A percentile compares a stretch with the other conserved stretches of the same genome.
phyloP scores from a whole-genome alignment of 53 echinoderm and acorn worm species.

The Pentamera pediparva region DNA sequence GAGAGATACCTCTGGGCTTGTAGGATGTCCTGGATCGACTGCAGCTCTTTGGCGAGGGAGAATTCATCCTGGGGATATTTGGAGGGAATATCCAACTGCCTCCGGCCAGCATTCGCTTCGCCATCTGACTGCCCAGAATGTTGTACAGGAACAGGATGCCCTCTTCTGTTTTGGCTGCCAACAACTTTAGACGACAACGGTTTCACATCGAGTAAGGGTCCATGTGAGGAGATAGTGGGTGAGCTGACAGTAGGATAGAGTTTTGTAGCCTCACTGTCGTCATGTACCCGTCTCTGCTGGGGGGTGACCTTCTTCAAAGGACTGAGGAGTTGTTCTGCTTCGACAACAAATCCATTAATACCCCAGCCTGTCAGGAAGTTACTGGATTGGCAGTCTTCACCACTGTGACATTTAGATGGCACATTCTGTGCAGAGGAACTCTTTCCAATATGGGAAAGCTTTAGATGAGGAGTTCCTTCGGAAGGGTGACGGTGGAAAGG shows the following conservation, averaged over 20 bases:
- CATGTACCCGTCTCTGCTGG: slow-evolving; percentile 62
- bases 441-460: slow-evolving; percentile 23
- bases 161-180: too few species aligned
- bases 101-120: too few species aligned
- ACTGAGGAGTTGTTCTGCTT: slow-evolving; percentile 22
- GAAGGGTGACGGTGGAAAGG: neutral
- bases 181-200: too few species aligned
- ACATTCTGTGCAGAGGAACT: neutral
- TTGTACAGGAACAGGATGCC: too few species aligned
- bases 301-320: slow-evolving; percentile 81
- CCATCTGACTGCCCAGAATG: slow-evolving; percentile 12
- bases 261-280: slow-evolving; percentile 58
- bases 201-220: slow-evolving; percentile 15
- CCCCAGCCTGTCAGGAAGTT: neutral
- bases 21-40: slow-evolving; percentile 42
- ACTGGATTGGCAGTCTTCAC: too few species aligned
- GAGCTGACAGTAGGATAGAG: neutral
- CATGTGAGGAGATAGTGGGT: neutral
- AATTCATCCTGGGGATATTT: slow-evolving; percentile 30
- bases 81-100: slow-evolving; percentile 15
- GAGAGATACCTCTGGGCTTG: slow-evolving; percentile 26
- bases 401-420: too few species aligned
- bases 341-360: neutral
- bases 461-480: slow-evolving; percentile 4
- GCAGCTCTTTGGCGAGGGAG: slow-evolving; percentile 50